These are phyloP conservation scores for Tethya wilhelma DNA, from an alignment of 37 sponge, comb jelly and placozoan species.

Conservation along the genomic window DNA sequence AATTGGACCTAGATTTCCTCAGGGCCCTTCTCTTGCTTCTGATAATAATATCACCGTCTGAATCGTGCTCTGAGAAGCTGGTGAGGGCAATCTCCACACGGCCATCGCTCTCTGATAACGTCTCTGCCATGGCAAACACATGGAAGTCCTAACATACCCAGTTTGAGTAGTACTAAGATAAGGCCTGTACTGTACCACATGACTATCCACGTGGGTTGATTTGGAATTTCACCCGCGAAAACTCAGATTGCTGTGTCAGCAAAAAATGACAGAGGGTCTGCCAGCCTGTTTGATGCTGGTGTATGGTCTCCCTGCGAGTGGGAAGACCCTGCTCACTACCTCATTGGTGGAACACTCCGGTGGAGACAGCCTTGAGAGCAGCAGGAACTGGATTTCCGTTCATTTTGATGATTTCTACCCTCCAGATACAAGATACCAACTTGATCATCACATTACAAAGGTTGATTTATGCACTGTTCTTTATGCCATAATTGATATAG, in stretches of 20 bases:
- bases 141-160: background rate
- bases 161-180: background rate
- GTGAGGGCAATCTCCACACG: constrained; percentile 6
- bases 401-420: constrained; percentile 72
- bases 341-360: background rate
- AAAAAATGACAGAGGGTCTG: background rate
- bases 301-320: constrained; percentile 74
- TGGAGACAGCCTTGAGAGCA: background rate
- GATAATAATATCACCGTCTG: constrained; percentile 7
- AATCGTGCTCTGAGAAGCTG: constrained; percentile 31
- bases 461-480: too few relatives aligned
- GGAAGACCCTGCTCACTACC: constrained; percentile 60
- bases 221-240: too few relatives aligned
- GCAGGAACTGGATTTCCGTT: constrained; percentile 32
- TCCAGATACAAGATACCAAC: constrained; percentile 39
- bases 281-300: constrained; percentile 50
- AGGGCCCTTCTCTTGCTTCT: background rate
- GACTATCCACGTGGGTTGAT: too few relatives aligned
- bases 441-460: too few relatives aligned
- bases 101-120: background rate
- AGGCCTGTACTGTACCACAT: too few relatives aligned
- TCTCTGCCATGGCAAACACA: background rate
- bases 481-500: too few relatives aligned
- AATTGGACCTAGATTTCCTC: too few relatives aligned
- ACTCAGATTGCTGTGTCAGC: background rate